These are phyloP conservation scores for Ceramica pisi DNA, from an alignment of 2,888 invertebrate genomes.

Conservation along the genomic window DNA sequence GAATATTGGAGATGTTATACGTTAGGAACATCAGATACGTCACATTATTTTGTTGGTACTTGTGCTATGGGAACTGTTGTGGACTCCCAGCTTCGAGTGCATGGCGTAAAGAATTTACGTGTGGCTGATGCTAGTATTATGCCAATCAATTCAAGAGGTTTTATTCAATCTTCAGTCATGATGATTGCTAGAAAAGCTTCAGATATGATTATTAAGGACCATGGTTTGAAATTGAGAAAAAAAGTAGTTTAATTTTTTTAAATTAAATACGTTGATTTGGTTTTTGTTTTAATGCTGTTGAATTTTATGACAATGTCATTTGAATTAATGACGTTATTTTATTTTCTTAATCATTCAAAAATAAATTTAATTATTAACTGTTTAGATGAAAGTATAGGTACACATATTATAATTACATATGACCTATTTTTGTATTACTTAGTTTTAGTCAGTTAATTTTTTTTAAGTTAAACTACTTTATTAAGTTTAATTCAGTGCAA, in stretches of 20 bases:
- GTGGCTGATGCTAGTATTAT: slow-evolving; percentile 63
- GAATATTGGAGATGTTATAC: slow-evolving; percentile 56
- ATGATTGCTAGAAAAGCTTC: slow-evolving; percentile 56
- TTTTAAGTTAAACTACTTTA: too few species aligned
- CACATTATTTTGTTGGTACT: slow-evolving; percentile 54
- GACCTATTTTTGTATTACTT: too few species aligned
- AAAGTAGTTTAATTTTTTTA: neutral
- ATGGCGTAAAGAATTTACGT: slow-evolving; percentile 52
- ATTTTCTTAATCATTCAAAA: too few species aligned
- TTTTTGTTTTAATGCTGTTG: too few species aligned
- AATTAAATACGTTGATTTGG: too few species aligned
- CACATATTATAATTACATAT: too few species aligned
- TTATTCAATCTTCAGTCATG: slow-evolving; percentile 34
- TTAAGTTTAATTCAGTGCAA: too few species aligned
- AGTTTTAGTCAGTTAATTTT: too few species aligned
- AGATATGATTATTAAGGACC: slow-evolving; percentile 51
- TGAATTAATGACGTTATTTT: too few species aligned
- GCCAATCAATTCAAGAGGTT: slow-evolving; percentile 41
- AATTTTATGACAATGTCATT: too few species aligned
- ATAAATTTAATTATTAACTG: too few species aligned
- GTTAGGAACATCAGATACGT: slow-evolving; percentile 36
- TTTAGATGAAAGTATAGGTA: too few species aligned
- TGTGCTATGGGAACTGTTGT: slow-evolving; percentile 59
- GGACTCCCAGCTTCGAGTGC: slow-evolving; percentile 54
- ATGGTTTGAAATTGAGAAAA: slow-evolving; percentile 8